Percentiles rank a stretch among this genome's conserved stretches.
Conservation (phyloP, 1,140 invertebrate genomes). For the Drosophila watanabei region DNA sequence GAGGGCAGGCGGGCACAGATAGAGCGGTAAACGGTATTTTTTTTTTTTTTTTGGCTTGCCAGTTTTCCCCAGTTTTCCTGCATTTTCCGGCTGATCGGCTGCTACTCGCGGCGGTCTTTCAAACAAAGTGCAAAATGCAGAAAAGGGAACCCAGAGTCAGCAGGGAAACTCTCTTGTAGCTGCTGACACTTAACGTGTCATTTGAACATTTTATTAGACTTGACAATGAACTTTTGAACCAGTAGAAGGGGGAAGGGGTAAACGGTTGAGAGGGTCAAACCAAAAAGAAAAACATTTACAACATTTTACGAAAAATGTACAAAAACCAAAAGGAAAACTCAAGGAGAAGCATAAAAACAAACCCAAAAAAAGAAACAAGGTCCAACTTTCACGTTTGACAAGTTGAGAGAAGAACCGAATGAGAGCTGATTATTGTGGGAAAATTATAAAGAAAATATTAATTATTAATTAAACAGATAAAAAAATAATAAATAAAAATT, state of each 20-base stretch:
- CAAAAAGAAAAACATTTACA: conserved; percentile 37
- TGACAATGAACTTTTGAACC: conserved; percentile 82
- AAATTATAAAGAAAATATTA: neutral
- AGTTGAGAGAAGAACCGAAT: conserved; percentile 28
- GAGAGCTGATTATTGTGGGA: conserved; percentile 16
- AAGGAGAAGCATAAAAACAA: conserved; percentile 15
- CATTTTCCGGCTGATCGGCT: conserved; percentile 17
- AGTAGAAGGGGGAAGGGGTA: neutral
- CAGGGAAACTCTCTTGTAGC: conserved; percentile 56
- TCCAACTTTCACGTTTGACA: conserved; percentile 67
- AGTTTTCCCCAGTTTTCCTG: conserved; percentile 38
- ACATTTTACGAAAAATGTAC: conserved; percentile 4
- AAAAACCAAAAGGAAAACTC: conserved; percentile 27
- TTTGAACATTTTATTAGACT: conserved; percentile 83
- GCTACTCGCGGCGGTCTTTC: conserved; percentile 47
- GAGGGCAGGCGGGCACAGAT: conserved; percentile 6
- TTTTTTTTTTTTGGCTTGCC: conserved; percentile 56
- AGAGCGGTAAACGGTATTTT: conserved; percentile 57
- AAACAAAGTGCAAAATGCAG: conserved; percentile 49
- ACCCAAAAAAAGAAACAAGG: conserved; percentile 11
- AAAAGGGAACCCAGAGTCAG: conserved; percentile 31
- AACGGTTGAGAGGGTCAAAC: conserved; percentile 2
- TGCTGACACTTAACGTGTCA: conserved; percentile 82
- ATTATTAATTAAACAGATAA: too few species aligned
- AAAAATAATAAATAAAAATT: neutral